A percentile compares a stretch with the other conserved stretches of the same genome.
These are phyloP conservation scores for Falco columbarius DNA, from an alignment of 2,797 vertebrate genomes.

Conservation along the genomic window DNA sequence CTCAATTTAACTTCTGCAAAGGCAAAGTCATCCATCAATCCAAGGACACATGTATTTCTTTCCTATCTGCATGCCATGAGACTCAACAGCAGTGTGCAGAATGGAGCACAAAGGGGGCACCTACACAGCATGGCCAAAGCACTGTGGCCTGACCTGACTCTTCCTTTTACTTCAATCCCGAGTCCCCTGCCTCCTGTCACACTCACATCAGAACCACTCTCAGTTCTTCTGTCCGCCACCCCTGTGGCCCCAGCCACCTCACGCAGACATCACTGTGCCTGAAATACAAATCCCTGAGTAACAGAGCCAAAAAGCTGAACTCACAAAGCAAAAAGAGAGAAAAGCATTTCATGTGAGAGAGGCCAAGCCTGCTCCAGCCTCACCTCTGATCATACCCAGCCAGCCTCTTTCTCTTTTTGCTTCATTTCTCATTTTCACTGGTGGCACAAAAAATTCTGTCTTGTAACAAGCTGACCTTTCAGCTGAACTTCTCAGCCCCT, in stretches of 20 bases:
- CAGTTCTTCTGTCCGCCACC: neutral
- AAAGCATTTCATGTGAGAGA: neutral
- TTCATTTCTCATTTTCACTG: neutral
- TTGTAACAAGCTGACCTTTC: neutral
- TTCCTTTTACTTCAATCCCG: accelerated
- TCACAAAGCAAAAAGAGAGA: neutral
- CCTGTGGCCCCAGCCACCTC: neutral
- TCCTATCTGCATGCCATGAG: neutral
- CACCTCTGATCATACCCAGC: neutral
- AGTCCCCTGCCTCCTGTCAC: neutral
- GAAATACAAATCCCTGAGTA: neutral
- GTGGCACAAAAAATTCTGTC: neutral
- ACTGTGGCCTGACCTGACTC: neutral
- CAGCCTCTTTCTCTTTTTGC: neutral
- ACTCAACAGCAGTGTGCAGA: neutral
- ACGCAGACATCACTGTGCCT: neutral
- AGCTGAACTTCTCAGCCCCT: neutral
- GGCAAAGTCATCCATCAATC: neutral
- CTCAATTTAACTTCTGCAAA: neutral
- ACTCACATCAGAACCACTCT: neutral
- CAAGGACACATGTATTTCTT: neutral
- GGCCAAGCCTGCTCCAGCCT: neutral
- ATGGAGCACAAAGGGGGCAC: neutral
- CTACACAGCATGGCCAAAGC: neutral
- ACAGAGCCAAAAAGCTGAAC: neutral